Evolutionary conservation across 2,113 vertebrate genomes (phyloP).

Genomic region (Mormoops blainvillei): DNA sequence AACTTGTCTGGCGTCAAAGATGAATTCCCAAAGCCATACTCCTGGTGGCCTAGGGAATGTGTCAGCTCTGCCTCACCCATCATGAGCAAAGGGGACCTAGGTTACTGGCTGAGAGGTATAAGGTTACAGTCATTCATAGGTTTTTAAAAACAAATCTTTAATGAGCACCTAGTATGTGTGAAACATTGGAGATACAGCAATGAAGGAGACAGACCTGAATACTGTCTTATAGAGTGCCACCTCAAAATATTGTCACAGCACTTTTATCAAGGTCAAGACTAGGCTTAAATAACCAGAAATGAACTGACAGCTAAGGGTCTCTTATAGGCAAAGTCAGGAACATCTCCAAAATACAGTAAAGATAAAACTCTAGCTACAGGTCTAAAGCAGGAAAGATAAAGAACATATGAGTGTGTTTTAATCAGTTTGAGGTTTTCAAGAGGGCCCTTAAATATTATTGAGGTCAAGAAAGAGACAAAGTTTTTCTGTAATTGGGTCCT

Average conservation of each 20-base stretch:
- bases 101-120: background rate
- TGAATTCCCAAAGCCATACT: background rate
- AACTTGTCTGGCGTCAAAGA: background rate
- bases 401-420: background rate
- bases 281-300: background rate
- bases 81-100: background rate
- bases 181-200: background rate
- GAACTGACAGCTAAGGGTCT: background rate
- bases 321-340: background rate
- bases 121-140: background rate
- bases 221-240: background rate
- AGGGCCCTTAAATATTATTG: background rate
- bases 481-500: background rate
- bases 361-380: background rate
- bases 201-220: background rate
- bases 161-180: background rate
- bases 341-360: background rate
- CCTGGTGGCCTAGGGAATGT: background rate
- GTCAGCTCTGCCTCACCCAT: background rate
- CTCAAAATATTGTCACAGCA: background rate
- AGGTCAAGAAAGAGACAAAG: background rate
- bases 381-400: background rate
- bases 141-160: background rate
- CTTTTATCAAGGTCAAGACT: background rate
- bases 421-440: conserved; percentile 15